These are phyloP conservation scores for Panopea generosa DNA, from an alignment of 2,888 invertebrate genomes.

Conservation along the genomic window DNA sequence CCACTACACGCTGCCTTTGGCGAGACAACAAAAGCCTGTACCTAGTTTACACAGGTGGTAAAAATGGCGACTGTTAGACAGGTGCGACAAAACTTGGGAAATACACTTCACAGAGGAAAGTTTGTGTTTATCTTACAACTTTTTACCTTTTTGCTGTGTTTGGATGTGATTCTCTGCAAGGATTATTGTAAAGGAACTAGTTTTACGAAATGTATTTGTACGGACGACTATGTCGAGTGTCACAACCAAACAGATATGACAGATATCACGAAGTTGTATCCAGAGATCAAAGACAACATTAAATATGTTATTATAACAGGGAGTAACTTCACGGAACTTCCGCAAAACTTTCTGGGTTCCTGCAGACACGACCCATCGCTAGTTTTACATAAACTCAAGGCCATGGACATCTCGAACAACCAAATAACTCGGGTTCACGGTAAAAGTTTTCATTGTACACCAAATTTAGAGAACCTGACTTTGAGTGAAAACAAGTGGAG, in stretches of 20 bases:
- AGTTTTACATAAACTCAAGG: slow-evolving; percentile 31
- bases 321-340: slow-evolving; percentile 60
- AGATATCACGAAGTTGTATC: not conserved
- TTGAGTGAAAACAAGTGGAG: slow-evolving; percentile 66
- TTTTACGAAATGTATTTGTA: slow-evolving; percentile 43
- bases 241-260: slow-evolving; percentile 25
- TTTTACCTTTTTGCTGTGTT: slow-evolving; percentile 4
- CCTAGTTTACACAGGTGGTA: slow-evolving; percentile 41
- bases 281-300: slow-evolving; percentile 44
- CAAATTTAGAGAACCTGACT: slow-evolving; percentile 52
- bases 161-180: not conserved
- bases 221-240: slow-evolving; percentile 38
- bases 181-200: not conserved
- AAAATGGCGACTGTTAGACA: slow-evolving; percentile 44
- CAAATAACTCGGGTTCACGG: slow-evolving; percentile 64
- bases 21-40: too few relatives aligned
- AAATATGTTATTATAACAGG: slow-evolving; percentile 53
- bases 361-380: slow-evolving; percentile 46
- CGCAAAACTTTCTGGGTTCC: slow-evolving; percentile 61
- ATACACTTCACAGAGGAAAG: not conserved
- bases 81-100: slow-evolving; percentile 17
- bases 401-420: slow-evolving; percentile 61
- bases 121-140: not conserved
- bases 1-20: too few relatives aligned
- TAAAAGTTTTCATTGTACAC: slow-evolving; percentile 69